Base-by-base conservation (phyloP, 1,140 invertebrate genomes). In the Carposina sasakii region DNA sequence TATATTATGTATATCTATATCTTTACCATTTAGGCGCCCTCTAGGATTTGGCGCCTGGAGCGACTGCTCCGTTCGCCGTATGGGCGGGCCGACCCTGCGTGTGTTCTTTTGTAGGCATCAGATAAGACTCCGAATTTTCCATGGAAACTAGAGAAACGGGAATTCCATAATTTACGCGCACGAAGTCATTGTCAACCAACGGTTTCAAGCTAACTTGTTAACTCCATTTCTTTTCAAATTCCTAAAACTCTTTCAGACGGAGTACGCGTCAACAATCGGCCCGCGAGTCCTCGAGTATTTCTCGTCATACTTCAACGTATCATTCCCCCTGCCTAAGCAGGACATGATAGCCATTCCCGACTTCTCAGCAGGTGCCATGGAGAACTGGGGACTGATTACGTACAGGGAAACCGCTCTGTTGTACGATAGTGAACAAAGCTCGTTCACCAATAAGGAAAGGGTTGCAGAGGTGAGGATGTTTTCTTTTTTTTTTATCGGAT, bases 331-430 rank as follows among this genome's bases (percentile, higher is more conserved):
- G 8, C 82, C 84, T 0, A 90, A 89, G 67, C 85, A 88, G 56
- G 90, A 93, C 75, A 89, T 92, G 85, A 86, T 92, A 24, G 90
- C 91, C 15, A 88, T 93, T 42, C 92, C 92, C 2, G 91, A 93
- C 76, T 93, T 93, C 81, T 84, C 86, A 10, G 88, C 90, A 1
- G 92, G 92, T 0, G 94, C 93, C 9, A 94, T 94, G 92, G 93
- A 96, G 78, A 94, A 94, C 63, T 90, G 89, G 89, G 89, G 89
- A 1, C 66, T 90, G 17, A 86, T 90, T 54, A 90, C 89, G 0
- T 90, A 89, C 54, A 68, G 89, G 33, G 89, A 90, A 77, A 91
- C 89, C 0, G 88, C 89, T 0, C 71, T 97, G 52, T 81, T 97
- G 1, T 93, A 90, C 59, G 91, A 94, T 66, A 86, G 87, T 8